Evolutionary conservation across 2,797 vertebrate species (phyloP).

Genomic region (Chromis chromis): DNA sequence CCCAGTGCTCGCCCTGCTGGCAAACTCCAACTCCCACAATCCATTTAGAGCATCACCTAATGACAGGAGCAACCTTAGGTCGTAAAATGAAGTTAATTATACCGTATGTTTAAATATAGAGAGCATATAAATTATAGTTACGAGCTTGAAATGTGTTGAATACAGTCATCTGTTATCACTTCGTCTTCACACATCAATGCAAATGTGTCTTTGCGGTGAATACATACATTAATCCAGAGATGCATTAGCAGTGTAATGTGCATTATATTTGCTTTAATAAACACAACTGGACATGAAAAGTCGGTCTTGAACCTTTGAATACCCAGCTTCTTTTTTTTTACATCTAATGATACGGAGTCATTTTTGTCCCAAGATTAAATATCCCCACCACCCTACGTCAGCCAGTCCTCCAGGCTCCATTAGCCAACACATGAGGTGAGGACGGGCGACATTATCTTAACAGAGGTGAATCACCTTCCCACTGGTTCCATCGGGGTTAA

Average conservation of each 20-base stretch:
- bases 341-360: constrained; percentile 41
- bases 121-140: constrained; percentile 6
- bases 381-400: constrained; percentile 40
- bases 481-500: constrained; percentile 67
- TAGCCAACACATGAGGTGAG: constrained; percentile 75
- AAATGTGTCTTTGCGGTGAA: not conserved
- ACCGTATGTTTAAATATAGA: constrained; percentile 25
- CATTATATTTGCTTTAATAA: constrained; percentile 11
- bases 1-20: constrained; percentile 28
- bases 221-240: not conserved
- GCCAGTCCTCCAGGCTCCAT: constrained; percentile 72
- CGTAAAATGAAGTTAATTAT: constrained; percentile 37
- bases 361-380: constrained; percentile 65
- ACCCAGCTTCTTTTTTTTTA: not conserved
- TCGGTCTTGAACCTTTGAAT: constrained; percentile 29
- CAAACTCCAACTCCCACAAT: constrained; percentile 65
- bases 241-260: not conserved
- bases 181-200: not conserved
- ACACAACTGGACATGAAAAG: constrained; percentile 18
- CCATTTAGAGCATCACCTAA: constrained; percentile 59
- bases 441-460: constrained; percentile 70
- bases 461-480: constrained; percentile 75
- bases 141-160: constrained; percentile 16
- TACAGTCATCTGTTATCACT: not conserved
- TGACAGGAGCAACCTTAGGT: constrained; percentile 20